Percentiles rank a stretch among this genome's conserved stretches.
These are phyloP conservation scores for Timema podura DNA, from an alignment of 2,888 invertebrate genomes.

Conservation along the genomic window DNA sequence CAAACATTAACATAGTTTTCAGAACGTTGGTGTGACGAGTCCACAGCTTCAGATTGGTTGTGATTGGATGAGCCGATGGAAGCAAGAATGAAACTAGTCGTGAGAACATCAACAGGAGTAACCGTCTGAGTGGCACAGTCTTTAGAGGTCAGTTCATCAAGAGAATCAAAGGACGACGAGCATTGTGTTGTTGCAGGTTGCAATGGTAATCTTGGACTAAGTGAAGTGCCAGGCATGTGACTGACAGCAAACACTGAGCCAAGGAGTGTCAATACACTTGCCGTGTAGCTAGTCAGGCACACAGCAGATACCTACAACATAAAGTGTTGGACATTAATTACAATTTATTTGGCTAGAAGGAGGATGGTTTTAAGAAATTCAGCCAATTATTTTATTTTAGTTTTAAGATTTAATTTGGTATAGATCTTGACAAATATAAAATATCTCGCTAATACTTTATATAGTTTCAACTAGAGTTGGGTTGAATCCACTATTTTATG, in stretches of 20 bases:
- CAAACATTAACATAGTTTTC: too few species aligned
- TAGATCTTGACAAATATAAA: too few species aligned
- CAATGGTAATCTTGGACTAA: conserved; percentile 15
- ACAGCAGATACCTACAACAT: conserved; percentile 51
- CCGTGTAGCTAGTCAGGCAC: conserved; percentile 58
- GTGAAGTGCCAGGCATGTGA: conserved; percentile 35
- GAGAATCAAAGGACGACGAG: background rate
- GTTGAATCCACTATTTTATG: too few species aligned
- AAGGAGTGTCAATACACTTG: conserved; percentile 55
- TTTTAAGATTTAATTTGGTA: background rate
- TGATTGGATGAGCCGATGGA: conserved; percentile 10
- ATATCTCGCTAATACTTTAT: too few species aligned
- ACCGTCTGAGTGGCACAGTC: too few species aligned
- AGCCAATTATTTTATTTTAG: background rate
- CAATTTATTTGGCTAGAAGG: background rate
- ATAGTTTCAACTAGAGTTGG: too few species aligned
- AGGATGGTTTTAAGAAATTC: too few species aligned
- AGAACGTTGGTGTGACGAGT: too few species aligned
- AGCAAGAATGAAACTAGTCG: conserved; percentile 14
- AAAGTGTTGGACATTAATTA: conserved; percentile 13
- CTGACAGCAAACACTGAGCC: conserved; percentile 52
- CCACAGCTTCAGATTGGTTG: too few species aligned
- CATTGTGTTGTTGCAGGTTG: background rate
- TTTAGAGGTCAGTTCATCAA: too few species aligned
- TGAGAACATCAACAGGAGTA: background rate